Evolutionary conservation across 2,113 vertebrate genomes (phyloP), one percentile per base, ranked within the genome.

Genomic region (Pseudopodoces humilis): DNA sequence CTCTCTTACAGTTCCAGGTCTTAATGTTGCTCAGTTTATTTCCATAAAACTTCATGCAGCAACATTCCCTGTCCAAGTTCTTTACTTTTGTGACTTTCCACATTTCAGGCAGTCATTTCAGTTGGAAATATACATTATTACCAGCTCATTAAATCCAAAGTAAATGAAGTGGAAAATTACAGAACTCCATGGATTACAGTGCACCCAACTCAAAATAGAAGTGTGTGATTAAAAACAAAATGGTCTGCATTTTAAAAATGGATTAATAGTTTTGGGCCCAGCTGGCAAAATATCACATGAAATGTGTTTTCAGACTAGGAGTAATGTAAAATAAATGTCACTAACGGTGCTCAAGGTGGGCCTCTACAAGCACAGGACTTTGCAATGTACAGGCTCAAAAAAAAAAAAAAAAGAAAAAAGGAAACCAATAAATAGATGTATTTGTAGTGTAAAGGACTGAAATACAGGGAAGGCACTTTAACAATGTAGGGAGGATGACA

Each of bases 121-220:
- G 81, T 90, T 92, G 84, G 93, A 96, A 97, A 94, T 93, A 94
- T 70, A 90, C 95, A 95, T 97, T 95, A 97, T 96, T 94, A 91
- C 92, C 88, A 94, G 86, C 58, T 87, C 95, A 96, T 97, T 97
- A 96, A 92, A 90, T 92, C 83, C 81, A 90, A 53, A 94, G 88
- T 83, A 96, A 96, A 93, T 95, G 93, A 96, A 86, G 90, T 90
- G 88, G 94, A 96, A 96, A 96, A 96, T 95, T 92, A 81, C 88
- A 94, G 92, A 96, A 96, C 93, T 96, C 95, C 69, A 35, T 88
- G 92, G 95, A 92, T 96, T 96, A 94, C 90, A 88, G 83, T 95
- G 88, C 95, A 95, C 93, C 90, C 94, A 94, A 95, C 92, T 96
- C 91, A 88, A 90, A 95, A 91, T 86, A 94, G 72, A 95, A 96